phyloP scores from a whole-genome alignment of 2,113 vertebrate genomes.

The Butorides virescens region DNA sequence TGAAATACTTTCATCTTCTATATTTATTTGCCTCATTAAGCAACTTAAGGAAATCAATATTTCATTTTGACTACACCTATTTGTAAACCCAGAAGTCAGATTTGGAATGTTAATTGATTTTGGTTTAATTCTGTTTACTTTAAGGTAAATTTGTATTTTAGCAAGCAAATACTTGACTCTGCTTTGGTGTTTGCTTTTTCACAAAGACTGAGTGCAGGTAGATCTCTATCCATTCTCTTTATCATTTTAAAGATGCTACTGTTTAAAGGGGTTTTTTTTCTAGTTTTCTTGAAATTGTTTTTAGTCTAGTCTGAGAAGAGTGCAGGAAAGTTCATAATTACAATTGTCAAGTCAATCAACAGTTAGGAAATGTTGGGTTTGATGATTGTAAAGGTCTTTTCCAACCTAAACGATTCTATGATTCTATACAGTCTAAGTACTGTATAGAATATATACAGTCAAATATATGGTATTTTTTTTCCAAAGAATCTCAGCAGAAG shows the following conservation, averaged over 20 bases:
- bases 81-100: not conserved
- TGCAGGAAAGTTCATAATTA: not conserved
- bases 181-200: not conserved
- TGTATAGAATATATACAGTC: no score
- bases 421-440: not conserved
- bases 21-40: conserved; percentile 29
- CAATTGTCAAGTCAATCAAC: not conserved
- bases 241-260: not conserved
- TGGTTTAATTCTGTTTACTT: not conserved
- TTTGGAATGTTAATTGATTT: not conserved
- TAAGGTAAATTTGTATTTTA: not conserved
- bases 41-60: not conserved
- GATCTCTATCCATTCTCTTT: not conserved
- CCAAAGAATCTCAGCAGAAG: not conserved
- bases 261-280: not conserved
- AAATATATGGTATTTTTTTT: not conserved
- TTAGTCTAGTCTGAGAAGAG: not conserved
- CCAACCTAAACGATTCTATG: no score
- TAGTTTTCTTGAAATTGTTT: not conserved
- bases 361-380: not conserved
- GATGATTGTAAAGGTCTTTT: no score
- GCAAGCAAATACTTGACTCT: not conserved
- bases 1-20: not conserved
- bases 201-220: not conserved
- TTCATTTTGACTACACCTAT: not conserved